phyloP scores from a whole-genome alignment of 2,888 invertebrate species.

The Priocnemis perturbator region DNA sequence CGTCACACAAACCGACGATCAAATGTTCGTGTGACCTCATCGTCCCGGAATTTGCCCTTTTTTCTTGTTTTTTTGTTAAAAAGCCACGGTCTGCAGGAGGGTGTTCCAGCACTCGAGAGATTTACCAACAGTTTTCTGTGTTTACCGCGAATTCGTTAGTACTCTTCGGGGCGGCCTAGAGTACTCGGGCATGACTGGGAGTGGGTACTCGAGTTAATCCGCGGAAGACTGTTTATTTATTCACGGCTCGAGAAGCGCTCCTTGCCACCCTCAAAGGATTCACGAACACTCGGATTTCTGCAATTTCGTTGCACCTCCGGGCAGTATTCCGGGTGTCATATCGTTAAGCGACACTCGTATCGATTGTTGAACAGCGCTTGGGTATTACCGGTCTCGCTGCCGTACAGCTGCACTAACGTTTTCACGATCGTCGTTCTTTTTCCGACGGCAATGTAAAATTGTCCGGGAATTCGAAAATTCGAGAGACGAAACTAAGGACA shows the following conservation, averaged over 20 bases:
- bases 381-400: constrained; percentile 6
- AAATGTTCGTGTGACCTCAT: too few species aligned
- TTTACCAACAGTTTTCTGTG: constrained; percentile 51
- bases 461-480: not conserved
- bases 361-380: constrained; percentile 14
- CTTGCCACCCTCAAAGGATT: constrained; percentile 53
- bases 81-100: constrained; percentile 18
- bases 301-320: constrained; percentile 41
- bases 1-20: too few species aligned
- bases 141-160: constrained; percentile 57
- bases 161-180: constrained; percentile 33
- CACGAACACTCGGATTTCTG: constrained; percentile 41
- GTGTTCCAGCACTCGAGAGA: constrained; percentile 28
- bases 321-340: constrained; percentile 19
- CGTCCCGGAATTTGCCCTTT: constrained; percentile 1
- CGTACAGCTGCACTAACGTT: not conserved
- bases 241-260: constrained; percentile 48
- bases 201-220: constrained; percentile 53
- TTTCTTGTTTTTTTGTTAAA: constrained; percentile 6
- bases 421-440: not conserved
- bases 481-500: not conserved
- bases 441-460: constrained; percentile 11
- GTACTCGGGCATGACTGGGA: constrained; percentile 41
- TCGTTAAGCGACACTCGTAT: constrained; percentile 36
- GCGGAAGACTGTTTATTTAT: constrained; percentile 59